These are phyloP conservation scores for Amazona guildingii DNA, from an alignment of 2,113 vertebrate species.

Conservation along the genomic window DNA sequence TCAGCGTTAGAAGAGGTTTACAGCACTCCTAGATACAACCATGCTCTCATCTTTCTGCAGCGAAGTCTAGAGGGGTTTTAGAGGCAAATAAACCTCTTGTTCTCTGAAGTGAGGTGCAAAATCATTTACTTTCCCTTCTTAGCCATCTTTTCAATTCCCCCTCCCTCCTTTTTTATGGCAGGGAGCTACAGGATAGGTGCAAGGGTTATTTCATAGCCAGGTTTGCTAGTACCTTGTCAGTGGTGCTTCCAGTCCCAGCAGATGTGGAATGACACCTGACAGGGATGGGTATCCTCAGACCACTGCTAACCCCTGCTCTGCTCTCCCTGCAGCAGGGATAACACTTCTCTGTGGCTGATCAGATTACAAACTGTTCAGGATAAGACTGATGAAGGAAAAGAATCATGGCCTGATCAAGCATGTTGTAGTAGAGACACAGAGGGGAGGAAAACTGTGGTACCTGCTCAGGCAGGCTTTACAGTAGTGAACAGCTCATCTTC, in stretches of 20 bases:
- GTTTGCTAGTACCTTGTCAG: not conserved
- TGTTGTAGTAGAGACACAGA: not conserved
- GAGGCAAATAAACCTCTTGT: not conserved
- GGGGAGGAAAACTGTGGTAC: too few relatives aligned
- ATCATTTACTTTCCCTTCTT: not conserved
- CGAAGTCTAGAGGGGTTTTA: not conserved
- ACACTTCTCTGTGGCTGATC: not conserved
- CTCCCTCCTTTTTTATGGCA: not conserved
- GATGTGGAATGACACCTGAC: not conserved
- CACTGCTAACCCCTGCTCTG: not conserved
- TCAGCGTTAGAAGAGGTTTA: conserved; percentile 20
- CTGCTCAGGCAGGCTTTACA: not conserved
- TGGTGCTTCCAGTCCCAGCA: not conserved
- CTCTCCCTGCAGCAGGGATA: not conserved
- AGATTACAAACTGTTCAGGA: not conserved
- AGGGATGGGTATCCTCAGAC: not conserved
- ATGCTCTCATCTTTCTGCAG: not conserved
- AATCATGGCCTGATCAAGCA: not conserved
- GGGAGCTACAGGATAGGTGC: not conserved
- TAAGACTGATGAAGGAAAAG: not conserved
- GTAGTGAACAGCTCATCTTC: not conserved
- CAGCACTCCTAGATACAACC: not conserved
- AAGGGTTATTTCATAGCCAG: not conserved
- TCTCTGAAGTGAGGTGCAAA: not conserved
- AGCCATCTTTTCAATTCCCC: not conserved